A percentile compares a stretch with the other conserved stretches of the same genome.
phyloP scores from a whole-genome alignment of 2,113 vertebrate species.

The Copsychus sechellarum region DNA sequence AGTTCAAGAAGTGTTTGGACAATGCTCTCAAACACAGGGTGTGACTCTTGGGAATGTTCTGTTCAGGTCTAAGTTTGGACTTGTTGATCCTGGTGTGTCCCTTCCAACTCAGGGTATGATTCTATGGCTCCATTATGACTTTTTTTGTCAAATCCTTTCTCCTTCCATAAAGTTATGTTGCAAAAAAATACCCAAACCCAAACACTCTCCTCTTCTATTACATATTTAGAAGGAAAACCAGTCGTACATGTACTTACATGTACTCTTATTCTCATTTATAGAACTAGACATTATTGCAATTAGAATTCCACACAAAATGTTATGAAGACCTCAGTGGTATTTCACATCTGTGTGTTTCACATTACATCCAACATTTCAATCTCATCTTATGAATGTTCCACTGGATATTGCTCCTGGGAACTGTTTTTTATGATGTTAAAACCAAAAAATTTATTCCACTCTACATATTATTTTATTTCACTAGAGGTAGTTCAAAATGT shows the following conservation, averaged over 20 bases:
- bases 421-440: neutral
- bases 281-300: neutral
- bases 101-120: neutral
- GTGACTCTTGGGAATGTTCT: neutral
- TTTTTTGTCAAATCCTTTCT: neutral
- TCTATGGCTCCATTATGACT: neutral
- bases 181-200: too few species aligned
- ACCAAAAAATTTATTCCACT: neutral
- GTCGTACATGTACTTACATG: fast-evolving
- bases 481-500: neutral
- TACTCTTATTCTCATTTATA: neutral
- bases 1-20: neutral
- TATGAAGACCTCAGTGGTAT: neutral
- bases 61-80: neutral
- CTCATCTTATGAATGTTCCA: neutral
- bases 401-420: neutral
- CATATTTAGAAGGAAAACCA: neutral
- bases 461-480: neutral
- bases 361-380: neutral
- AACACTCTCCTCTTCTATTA: neutral
- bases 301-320: neutral
- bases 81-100: neutral
- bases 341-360: neutral
- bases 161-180: neutral
- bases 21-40: neutral